Evolutionary conservation across 2,888 invertebrate genomes (phyloP).

Genomic region (Cosmopolites sordidus): DNA sequence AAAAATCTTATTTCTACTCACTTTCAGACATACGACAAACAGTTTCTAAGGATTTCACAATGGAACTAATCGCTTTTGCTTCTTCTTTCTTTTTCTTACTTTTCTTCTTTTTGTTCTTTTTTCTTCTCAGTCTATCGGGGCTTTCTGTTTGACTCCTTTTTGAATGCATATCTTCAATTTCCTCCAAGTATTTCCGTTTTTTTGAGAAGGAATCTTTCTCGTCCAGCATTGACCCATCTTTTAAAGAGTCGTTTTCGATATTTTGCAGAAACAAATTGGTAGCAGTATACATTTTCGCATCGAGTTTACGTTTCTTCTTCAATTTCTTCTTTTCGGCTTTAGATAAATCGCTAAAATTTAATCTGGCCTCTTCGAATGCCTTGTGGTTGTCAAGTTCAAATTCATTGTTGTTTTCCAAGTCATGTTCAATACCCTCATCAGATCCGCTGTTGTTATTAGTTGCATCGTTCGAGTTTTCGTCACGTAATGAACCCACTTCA

Average conservation of each 20-base stretch:
- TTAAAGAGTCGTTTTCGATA: constrained; percentile 27
- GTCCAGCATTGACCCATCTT: constrained; percentile 30
- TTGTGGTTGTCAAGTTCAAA: constrained; percentile 35
- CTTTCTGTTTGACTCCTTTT: constrained; percentile 29
- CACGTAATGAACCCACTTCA: constrained; percentile 32
- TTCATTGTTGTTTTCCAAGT: constrained; percentile 36
- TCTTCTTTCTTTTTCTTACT: constrained; percentile 35
- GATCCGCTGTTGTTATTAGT: constrained; percentile 31
- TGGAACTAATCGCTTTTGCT: constrained; percentile 37
- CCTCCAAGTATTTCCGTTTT: constrained; percentile 38
- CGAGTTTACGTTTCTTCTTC: constrained; percentile 40
- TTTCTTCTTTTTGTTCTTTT: constrained; percentile 33
- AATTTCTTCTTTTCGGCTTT: constrained; percentile 42
- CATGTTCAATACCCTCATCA: constrained; percentile 43
- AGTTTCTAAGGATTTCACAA: constrained; percentile 38
- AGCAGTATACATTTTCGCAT: constrained; percentile 31
- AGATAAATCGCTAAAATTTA: constrained; percentile 39
- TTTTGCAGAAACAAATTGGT: constrained; percentile 33
- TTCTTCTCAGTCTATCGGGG: constrained; percentile 28
- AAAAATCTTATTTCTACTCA: no score
- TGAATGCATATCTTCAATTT: constrained; percentile 28
- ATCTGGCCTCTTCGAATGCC: constrained; percentile 40
- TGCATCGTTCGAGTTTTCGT: constrained; percentile 34
- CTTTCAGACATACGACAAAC: constrained; percentile 37
- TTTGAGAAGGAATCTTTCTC: constrained; percentile 34